These are phyloP conservation scores for Rhagologus leucostigma DNA, from an alignment of 2,113 vertebrate species.

Conservation along the genomic window DNA sequence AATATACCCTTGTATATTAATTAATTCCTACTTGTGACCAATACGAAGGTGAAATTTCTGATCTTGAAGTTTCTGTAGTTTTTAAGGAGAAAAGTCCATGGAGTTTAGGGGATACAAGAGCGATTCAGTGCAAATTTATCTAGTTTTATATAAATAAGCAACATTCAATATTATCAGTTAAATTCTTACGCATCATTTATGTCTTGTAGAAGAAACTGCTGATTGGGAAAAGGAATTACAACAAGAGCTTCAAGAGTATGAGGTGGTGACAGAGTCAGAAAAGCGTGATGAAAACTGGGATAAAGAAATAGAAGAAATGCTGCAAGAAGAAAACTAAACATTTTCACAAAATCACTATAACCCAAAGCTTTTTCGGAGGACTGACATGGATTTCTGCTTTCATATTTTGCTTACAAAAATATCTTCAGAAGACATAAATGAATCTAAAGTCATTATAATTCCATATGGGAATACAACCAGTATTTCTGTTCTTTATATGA, in stretches of 20 bases:
- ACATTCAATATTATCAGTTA: not conserved
- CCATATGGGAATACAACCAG: conserved; percentile 38
- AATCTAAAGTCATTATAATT: not conserved
- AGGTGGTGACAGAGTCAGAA: conserved; percentile 86
- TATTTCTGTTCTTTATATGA: conserved; percentile 59
- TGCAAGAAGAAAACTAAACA: conserved; percentile 82
- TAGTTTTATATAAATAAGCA: not conserved
- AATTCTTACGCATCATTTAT: not conserved
- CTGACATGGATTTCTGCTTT: conserved; percentile 49
- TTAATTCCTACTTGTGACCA: not conserved
- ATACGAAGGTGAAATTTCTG: not conserved
- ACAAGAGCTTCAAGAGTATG: conserved; percentile 93
- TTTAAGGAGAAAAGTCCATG: not conserved
- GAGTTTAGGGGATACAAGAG: not conserved
- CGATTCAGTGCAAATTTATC: not conserved
- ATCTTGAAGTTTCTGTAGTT: not conserved
- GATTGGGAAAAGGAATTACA: conserved; percentile 96
- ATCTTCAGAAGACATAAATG: conserved; percentile 38
- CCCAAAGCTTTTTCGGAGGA: conserved; percentile 2
- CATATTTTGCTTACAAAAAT: conserved; percentile 3
- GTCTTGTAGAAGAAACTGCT: conserved; percentile 79
- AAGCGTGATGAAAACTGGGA: conserved; percentile 92
- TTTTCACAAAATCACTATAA: not conserved
- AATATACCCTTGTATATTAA: not conserved
- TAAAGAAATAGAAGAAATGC: conserved; percentile 93